phyloP scores from a whole-genome alignment of 2,113 vertebrate species.

The Glaucomys volans region DNA sequence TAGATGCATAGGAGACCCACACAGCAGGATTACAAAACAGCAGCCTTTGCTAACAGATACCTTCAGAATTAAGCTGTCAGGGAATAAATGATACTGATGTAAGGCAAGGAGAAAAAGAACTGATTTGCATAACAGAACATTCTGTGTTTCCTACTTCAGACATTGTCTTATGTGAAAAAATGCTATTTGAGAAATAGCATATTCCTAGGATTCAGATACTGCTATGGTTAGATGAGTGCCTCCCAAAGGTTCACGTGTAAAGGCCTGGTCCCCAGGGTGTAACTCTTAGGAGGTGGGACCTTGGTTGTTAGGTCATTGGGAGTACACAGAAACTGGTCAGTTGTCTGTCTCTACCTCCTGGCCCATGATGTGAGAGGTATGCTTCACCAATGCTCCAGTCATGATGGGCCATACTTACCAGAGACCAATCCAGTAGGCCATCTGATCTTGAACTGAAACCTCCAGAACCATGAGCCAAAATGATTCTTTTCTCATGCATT shows the following conservation, averaged over 20 bases:
- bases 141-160: neutral
- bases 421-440: neutral
- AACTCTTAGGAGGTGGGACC: neutral
- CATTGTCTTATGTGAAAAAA: neutral
- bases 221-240: neutral
- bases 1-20: neutral
- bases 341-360: neutral
- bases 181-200: neutral
- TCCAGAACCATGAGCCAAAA: neutral
- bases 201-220: neutral
- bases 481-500: neutral
- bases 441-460: neutral
- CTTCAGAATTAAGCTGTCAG: slow-evolving; percentile 1
- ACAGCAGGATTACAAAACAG: neutral
- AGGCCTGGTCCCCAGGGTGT: neutral
- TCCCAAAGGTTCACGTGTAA: neutral
- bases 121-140: neutral
- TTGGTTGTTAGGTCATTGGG: too few relatives aligned
- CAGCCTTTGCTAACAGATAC: neutral
- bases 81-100: neutral
- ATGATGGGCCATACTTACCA: neutral
- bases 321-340: too few relatives aligned
- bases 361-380: neutral
- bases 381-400: neutral
- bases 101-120: neutral